These are phyloP conservation scores for Lasioglossum baleicum DNA, from an alignment of 1,140 invertebrate species.

Conservation along the genomic window DNA sequence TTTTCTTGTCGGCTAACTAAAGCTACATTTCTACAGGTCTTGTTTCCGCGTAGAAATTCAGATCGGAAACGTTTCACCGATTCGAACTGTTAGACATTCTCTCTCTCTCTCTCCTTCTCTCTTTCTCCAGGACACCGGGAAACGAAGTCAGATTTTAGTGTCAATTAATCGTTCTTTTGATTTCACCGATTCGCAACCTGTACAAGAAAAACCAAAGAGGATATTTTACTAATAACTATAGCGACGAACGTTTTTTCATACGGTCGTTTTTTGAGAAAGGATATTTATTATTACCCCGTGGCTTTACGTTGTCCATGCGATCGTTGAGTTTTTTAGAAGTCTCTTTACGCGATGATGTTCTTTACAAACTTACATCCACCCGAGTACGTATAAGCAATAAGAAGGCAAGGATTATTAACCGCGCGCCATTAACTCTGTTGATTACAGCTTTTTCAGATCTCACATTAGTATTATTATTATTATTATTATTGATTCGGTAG, in stretches of 20 bases:
- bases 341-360: slow-evolving; percentile 10
- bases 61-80: background rate
- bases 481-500: slow-evolving; percentile 7
- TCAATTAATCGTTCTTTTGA: background rate
- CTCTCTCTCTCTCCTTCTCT: background rate
- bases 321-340: slow-evolving; percentile 18
- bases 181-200: slow-evolving; percentile 6
- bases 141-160: background rate
- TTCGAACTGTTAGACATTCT: slow-evolving; percentile 6
- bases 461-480: slow-evolving; percentile 10
- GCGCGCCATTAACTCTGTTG: slow-evolving; percentile 26
- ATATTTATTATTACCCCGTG: background rate
- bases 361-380: slow-evolving; percentile 23
- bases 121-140: background rate
- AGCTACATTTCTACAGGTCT: slow-evolving; percentile 4
- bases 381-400: slow-evolving; percentile 48
- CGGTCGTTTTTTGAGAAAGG: background rate
- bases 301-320: slow-evolving; percentile 8
- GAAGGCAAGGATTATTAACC: slow-evolving; percentile 26
- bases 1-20: slow-evolving; percentile 7
- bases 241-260: slow-evolving; percentile 17
- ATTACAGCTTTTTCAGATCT: slow-evolving; percentile 37
- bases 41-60: background rate
- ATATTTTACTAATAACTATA: slow-evolving; percentile 53
- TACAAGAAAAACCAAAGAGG: slow-evolving; percentile 31